Percentiles rank a stretch among this genome's conserved stretches.
These are phyloP conservation scores for Melanaphis sacchari DNA, from an alignment of 1,140 invertebrate genomes.

Conservation along the genomic window DNA sequence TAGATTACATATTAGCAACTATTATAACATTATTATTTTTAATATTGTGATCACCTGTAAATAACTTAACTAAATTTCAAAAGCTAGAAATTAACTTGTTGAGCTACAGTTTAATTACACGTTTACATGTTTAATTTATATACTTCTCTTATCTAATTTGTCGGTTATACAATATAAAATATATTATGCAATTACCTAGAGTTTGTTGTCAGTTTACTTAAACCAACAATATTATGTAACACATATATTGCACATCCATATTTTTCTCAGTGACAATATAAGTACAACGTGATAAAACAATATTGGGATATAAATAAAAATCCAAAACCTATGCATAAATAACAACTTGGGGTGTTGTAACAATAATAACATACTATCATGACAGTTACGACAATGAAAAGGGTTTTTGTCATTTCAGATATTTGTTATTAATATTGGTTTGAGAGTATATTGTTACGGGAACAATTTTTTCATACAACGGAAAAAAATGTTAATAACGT, in stretches of 20 bases:
- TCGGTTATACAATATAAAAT: background rate
- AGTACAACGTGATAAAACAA: background rate
- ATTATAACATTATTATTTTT: too few species aligned
- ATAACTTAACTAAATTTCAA: too few species aligned
- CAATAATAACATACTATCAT: slow-evolving; percentile 3
- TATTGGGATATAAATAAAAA: slow-evolving; percentile 7
- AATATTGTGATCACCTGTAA: too few species aligned
- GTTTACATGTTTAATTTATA: too few species aligned
- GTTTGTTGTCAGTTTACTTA: background rate
- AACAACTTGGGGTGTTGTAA: slow-evolving; percentile 11
- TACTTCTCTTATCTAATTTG: too few species aligned
- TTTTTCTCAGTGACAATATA: background rate
- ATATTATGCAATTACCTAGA: background rate
- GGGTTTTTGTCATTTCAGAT: background rate
- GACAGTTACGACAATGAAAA: background rate
- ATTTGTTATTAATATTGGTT: background rate
- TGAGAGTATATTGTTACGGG: background rate
- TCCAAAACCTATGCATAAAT: background rate
- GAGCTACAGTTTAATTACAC: too few species aligned
- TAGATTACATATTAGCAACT: too few species aligned
- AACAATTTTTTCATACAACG: background rate
- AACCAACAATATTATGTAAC: background rate
- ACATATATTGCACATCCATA: background rate
- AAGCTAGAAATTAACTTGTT: too few species aligned
- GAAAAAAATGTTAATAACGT: background rate